Base-by-base conservation (phyloP, 37 sponge, comb jelly and placozoan species). In the Theonella swinhoei region DNA sequence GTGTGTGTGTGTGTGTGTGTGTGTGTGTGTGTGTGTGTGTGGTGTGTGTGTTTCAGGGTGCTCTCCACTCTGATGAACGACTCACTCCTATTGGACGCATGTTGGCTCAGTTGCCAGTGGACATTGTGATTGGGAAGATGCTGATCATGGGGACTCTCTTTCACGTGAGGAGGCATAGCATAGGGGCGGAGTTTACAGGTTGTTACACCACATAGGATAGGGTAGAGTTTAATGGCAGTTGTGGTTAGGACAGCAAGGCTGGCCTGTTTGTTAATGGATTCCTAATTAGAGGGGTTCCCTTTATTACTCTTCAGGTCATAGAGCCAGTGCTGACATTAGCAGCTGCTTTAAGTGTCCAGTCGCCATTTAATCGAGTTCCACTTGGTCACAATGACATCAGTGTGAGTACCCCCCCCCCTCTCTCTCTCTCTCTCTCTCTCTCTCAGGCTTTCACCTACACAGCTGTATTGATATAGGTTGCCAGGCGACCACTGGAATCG, bases 291-390 rank as follows among this genome's bases (percentile, higher is more conserved):
- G n/a, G n/a, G n/a, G n/a, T n/a, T n/a, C n/a, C n/a, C n/a, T n/a
- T n/a, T n/a, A n/a, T n/a, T n/a, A n/a, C n/a, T 77, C 26, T 60
- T 33, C 76, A 94, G 90, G 92, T 97, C 62, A 77, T 92, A 42
- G 93, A 92, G 64, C 93, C 95, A 30, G 88, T 92, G 23, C 74
- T 97, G 59, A 88, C 85, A 1, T 79, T 97, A 26, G 95, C 95
- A 39, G 98, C 98, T 86, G 93, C 86, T 24, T 85, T 97, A 31
- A 92, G 91, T 75, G 93, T 97, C 28, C 98, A 97, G 91, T 92
- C 93, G 25, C 96, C 96, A 5, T 95, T 95, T 67, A 88, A 67
- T 65, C 37, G 91, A 71, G 80, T 88, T 0, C 39, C 78, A 20
- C 43, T 90, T 29, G 85, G 90, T 28, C 86, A 90, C 36, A 84